Evolutionary conservation across 2,888 invertebrate genomes (phyloP).

Genomic region (Temnothorax ravouxi): DNA sequence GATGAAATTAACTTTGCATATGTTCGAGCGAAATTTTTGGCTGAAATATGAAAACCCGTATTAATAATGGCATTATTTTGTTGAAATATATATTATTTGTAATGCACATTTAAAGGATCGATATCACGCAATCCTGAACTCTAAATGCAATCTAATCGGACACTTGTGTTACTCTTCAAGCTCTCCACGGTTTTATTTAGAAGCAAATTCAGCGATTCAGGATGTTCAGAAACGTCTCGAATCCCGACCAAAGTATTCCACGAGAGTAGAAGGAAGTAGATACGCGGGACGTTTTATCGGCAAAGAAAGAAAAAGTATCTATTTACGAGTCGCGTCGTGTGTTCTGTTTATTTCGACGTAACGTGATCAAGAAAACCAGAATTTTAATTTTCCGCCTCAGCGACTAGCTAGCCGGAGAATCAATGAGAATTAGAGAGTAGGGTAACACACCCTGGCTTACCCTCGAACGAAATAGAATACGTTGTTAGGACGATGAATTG

Average conservation of each 20-base stretch:
- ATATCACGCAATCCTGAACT: not conserved
- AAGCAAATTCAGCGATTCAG: conserved; percentile 22
- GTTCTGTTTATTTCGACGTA: conserved; percentile 45
- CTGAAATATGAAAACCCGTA: not conserved
- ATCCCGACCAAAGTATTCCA: conserved; percentile 3
- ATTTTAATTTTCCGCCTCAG: conserved; percentile 70
- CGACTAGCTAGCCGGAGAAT: conserved; percentile 58
- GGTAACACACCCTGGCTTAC: conserved; percentile 16
- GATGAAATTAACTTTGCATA: not conserved
- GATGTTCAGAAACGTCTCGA: conserved; percentile 8
- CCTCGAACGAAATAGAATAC: conserved; percentile 44
- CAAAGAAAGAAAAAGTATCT: conserved; percentile 41
- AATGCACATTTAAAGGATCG: not conserved
- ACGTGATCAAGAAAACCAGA: conserved; percentile 60
- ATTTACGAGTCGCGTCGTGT: conserved; percentile 37
- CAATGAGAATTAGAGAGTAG: conserved; percentile 67
- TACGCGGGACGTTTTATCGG: conserved; percentile 10
- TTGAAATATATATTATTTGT: not conserved
- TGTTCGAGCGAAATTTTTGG: not conserved
- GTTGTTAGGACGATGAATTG: conserved; percentile 39
- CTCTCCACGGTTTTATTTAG: conserved; percentile 20
- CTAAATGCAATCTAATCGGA: not conserved
- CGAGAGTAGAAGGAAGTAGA: conserved; percentile 1
- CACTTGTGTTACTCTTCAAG: not conserved
- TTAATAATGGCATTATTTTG: not conserved